Percentiles rank a stretch among this genome's conserved stretches.
These are phyloP conservation scores for Tragelaphus strepsiceros DNA, from an alignment of 2,113 vertebrate genomes.

Conservation along the genomic window DNA sequence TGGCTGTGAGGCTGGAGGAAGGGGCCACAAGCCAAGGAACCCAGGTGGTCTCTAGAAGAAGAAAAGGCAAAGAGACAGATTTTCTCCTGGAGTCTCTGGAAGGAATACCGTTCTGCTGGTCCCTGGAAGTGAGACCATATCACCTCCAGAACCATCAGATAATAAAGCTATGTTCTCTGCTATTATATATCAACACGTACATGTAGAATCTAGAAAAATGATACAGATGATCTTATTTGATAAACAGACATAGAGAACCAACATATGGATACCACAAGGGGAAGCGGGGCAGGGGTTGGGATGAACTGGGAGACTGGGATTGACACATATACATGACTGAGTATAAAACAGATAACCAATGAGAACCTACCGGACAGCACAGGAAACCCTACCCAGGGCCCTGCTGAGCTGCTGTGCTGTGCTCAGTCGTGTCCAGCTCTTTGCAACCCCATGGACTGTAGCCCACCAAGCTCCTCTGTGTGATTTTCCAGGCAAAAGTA, in stretches of 20 bases:
- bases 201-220: not conserved
- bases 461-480: not conserved
- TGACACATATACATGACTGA: rapidly evolving
- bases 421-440: rapidly evolving
- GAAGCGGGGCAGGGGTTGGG: not conserved
- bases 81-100: not conserved
- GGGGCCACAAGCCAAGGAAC: not conserved
- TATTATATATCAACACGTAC: not conserved
- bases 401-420: not conserved
- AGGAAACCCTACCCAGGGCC: not conserved
- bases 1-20: not conserved
- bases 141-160: not conserved
- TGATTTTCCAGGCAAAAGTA: not conserved
- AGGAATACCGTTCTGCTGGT: not conserved
- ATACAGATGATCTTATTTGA: not conserved
- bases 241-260: not conserved
- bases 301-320: not conserved
- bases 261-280: not conserved
- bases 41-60: not conserved
- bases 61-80: not conserved
- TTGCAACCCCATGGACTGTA: not conserved
- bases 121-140: not conserved
- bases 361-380: not conserved
- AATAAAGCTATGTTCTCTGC: not conserved
- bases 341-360: not conserved